Evolutionary conservation across 2,888 invertebrate genomes (phyloP), one percentile per base, ranked within the genome.

Genomic region (Drosophila multiciliata): DNA sequence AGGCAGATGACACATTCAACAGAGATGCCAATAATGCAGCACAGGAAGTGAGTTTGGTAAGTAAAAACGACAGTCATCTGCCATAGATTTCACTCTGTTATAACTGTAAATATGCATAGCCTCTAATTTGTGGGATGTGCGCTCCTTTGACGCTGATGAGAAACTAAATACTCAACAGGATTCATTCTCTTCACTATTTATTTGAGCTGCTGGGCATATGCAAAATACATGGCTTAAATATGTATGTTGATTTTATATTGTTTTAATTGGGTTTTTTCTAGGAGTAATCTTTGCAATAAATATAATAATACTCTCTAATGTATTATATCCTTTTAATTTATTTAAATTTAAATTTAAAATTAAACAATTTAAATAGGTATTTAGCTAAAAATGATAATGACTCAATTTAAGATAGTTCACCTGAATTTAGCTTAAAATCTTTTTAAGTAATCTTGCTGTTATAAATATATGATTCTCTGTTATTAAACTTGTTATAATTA

Each of bases 31-130:
- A 71, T 58, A 50, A 62, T 32, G 12, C 52, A 57, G 40, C 73
- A 54, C 64, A 52, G 64, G 55, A 73, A 58, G 53, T 61, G 48
- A 63, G 52, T 62, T 66, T 26, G 36, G 40, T 29, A 62, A 66
- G 62, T 66, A 58, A 38, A 66, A 50, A 55, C 48, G 36, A 49
- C 36, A 45, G 57, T 58, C 42, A 78, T 42, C 57, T 61, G 36
- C 48, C 55, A 45, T 33, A 49, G 45, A 55, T 23, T 48, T 29
- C 20, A 26, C 8, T 33, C 20, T 15, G 35, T 35, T 42, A 29
- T 50, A 54, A 50, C 48, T 49, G 29, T 26, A 54, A 63, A 49
- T 58, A 58, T 73, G 54, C 54, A 50, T 40, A 0, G 53, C 54
- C 55, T 35, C 50, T 48, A 66, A 62, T 78, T 55, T 17, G 38